phyloP scores from a whole-genome alignment of 1,140 invertebrate species.

The Leptestheria dahalacensis region DNA sequence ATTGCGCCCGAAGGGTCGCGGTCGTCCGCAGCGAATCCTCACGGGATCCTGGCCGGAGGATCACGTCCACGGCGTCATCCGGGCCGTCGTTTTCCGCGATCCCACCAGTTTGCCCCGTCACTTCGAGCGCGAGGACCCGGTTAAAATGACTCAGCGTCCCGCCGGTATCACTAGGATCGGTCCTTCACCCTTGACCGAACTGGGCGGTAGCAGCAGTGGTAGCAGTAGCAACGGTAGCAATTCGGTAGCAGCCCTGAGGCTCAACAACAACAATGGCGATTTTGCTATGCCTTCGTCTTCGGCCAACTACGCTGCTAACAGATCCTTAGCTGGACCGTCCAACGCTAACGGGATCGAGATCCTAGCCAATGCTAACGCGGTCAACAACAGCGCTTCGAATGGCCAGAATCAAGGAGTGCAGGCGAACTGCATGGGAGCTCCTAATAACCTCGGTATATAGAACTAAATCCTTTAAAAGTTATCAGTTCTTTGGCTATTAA shows the following conservation, averaged over 20 bases:
- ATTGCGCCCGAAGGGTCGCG: slow-evolving; percentile 72
- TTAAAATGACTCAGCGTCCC: neutral
- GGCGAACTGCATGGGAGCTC: neutral
- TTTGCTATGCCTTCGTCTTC: neutral
- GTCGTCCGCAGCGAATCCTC: slow-evolving; percentile 71
- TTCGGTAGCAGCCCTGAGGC: too few relatives aligned
- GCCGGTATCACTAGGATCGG: too few relatives aligned
- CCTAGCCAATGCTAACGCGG: neutral
- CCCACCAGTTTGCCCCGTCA: slow-evolving; percentile 28
- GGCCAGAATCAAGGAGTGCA: neutral
- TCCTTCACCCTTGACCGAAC: too few relatives aligned
- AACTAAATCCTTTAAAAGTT: too few relatives aligned
- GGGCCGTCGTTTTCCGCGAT: slow-evolving; percentile 78
- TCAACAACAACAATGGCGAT: neutral
- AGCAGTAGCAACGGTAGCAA: too few relatives aligned
- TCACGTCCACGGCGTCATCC: slow-evolving; percentile 74
- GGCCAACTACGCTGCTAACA: neutral
- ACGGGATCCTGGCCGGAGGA: slow-evolving; percentile 83
- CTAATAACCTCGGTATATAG: neutral
- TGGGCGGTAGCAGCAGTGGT: neutral
- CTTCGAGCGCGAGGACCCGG: slow-evolving; percentile 5
- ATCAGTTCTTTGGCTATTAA: too few relatives aligned
- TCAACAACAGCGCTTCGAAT: neutral
- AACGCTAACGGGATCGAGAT: neutral
- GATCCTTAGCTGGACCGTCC: neutral